A percentile compares a stretch with the other conserved stretches of the same genome.
Evolutionary conservation across 2,113 vertebrate genomes (phyloP).

Genomic region (Zingel zingel): DNA sequence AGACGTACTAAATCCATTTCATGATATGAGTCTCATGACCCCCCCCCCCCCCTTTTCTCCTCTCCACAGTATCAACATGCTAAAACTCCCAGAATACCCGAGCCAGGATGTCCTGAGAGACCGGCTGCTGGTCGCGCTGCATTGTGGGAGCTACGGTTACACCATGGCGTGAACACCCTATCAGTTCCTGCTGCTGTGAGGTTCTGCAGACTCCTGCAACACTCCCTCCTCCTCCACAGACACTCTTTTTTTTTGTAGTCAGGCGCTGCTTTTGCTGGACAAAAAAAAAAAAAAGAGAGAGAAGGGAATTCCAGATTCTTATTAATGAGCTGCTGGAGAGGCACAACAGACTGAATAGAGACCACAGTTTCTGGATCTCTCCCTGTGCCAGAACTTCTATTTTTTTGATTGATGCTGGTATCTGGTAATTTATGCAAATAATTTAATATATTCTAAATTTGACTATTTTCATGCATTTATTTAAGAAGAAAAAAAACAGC

Average conservation of each 20-base stretch:
- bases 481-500: neutral
- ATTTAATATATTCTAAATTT: constrained; percentile 7
- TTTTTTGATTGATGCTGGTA: constrained; percentile 4
- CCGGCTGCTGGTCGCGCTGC: constrained; percentile 95
- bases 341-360: constrained; percentile 21
- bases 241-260: neutral
- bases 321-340: constrained; percentile 20
- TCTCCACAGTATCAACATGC: constrained; percentile 95
- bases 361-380: neutral
- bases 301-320: constrained; percentile 10
- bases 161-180: constrained; percentile 91
- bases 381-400: constrained; percentile 6
- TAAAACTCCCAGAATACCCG: constrained; percentile 98
- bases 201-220: constrained; percentile 1
- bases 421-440: constrained; percentile 36
- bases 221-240: neutral
- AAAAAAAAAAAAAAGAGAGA: constrained; percentile 4
- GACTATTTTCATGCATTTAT: constrained; percentile 36
- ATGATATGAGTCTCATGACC: too few relatives aligned
- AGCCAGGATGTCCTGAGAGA: constrained; percentile 94
- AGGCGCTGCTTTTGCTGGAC: constrained; percentile 28
- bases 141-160: constrained; percentile 98
- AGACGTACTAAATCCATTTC: too few relatives aligned
- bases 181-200: constrained; percentile 20
- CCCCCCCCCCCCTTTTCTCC: neutral